Evolutionary conservation across 2,113 vertebrate genomes (phyloP).

Genomic region (Otus sunia): DNA sequence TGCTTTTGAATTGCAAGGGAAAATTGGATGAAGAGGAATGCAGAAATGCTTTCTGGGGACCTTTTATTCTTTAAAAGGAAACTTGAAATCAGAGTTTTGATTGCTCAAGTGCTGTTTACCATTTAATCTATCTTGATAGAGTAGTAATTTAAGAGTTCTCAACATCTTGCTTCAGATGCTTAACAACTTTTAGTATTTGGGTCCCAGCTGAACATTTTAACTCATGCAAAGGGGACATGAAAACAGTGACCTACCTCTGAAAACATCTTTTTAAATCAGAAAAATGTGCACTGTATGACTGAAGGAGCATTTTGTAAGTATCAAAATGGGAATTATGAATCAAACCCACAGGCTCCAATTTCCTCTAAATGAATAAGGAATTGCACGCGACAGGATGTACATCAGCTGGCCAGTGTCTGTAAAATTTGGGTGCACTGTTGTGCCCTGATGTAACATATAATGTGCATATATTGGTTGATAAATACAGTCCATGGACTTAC

Average conservation of each 20-base stretch:
- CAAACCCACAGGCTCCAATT: background rate
- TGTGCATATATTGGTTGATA: background rate
- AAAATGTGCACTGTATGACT: conserved; percentile 49
- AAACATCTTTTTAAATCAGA: conserved; percentile 69
- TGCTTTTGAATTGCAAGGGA: conserved; percentile 19
- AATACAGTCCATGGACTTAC: background rate
- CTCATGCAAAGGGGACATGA: conserved; percentile 20
- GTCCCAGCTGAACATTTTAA: conserved; percentile 46
- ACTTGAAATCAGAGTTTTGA: conserved; percentile 46
- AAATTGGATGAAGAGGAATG: conserved; percentile 33
- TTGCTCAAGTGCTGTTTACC: conserved; percentile 34
- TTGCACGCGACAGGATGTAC: background rate
- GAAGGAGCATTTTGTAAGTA: conserved; percentile 25
- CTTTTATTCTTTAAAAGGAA: conserved; percentile 52
- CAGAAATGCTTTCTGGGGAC: conserved; percentile 45
- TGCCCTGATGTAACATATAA: background rate
- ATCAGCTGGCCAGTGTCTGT: background rate
- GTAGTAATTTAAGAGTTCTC: conserved; percentile 49
- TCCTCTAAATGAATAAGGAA: conserved; percentile 13
- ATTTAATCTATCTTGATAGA: conserved; percentile 47
- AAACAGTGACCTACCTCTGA: conserved; percentile 55
- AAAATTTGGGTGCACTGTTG: background rate
- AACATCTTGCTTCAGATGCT: background rate
- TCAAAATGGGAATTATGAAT: conserved; percentile 35
- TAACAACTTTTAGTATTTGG: conserved; percentile 7